Evolutionary conservation across 1,140 invertebrate species (phyloP), one percentile per base, ranked within the genome.

Genomic region (Conopomorpha cramerella): DNA sequence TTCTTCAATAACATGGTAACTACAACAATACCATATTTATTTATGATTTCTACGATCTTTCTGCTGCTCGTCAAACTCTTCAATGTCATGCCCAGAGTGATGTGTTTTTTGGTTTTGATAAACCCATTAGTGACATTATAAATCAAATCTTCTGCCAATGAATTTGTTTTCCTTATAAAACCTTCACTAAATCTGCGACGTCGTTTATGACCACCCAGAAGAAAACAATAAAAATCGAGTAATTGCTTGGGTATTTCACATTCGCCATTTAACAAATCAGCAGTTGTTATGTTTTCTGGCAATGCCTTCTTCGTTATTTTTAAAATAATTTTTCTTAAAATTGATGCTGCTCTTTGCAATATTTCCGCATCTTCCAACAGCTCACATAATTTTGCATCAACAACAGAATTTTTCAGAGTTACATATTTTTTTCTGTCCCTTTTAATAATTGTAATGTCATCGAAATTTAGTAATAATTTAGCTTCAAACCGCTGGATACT

Each of bases 61-160:
- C 46, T 41, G 29, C 63, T 62, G 26, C 49, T 67, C 13, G 59
- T 56, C 15, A 66, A 26, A 43, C 57, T 66, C 38, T 64, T 60
- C 11, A 60, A 8, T 14, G 59, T 40, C 30, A 63, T 46, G 2
- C 55, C 55, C 7, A 63, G 31, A 30, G 27, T 47, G 8, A 58
- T 57, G 19, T 62, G 55, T 40, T 62, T 56, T 3, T 34, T 43
- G 2, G 54, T 48, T 44, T 60, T 62, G 11, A 58, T 19, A 8
- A 1, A 18, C 7, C 55, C 55, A 46, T 55, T 50, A 29, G 11
- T 19, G 7, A 48, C 34, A 19, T 10, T 26, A 42, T 43, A 54
- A 36, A 51, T 47, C 1, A 40, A 6, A 47, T 54, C 51, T 39
- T 46, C 30, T 6, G 39, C 8, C 16, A 45, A 19, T 11, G 30